A percentile compares a stretch with the other conserved stretches of the same genome.
These are phyloP conservation scores for Andrena trimmerana DNA, from an alignment of 2,888 invertebrate genomes.

Conservation along the genomic window DNA sequence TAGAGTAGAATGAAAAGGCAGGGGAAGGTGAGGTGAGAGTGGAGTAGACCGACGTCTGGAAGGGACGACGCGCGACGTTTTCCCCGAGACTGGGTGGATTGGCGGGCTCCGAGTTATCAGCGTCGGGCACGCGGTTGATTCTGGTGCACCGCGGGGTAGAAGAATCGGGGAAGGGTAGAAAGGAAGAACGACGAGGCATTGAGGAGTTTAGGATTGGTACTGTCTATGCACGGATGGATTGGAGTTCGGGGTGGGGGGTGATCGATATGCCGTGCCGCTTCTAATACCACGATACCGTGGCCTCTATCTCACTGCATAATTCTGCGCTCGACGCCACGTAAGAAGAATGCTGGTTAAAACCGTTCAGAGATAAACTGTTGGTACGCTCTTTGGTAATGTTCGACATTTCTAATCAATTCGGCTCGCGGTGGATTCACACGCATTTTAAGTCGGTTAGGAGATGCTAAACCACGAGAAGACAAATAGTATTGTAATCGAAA, in stretches of 20 bases:
- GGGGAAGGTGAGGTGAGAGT: neutral
- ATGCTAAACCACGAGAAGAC: too few species aligned
- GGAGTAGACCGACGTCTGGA: neutral
- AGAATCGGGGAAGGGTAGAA: neutral
- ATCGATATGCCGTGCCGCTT: slow-evolving; percentile 65
- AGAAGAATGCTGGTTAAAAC: neutral
- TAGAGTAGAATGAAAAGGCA: neutral
- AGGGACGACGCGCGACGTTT: slow-evolving; percentile 23
- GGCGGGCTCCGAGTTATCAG: slow-evolving; percentile 67
- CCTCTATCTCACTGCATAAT: neutral
- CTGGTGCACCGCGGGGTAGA: slow-evolving; percentile 30
- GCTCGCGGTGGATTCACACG: too few species aligned
- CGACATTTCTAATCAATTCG: too few species aligned
- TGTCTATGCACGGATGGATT: slow-evolving; percentile 43
- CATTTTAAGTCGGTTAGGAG: too few species aligned
- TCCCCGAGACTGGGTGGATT: slow-evolving; percentile 48
- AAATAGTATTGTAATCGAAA: too few species aligned
- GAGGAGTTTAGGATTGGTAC: slow-evolving; percentile 56
- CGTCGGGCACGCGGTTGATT: slow-evolving; percentile 63
- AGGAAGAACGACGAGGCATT: neutral
- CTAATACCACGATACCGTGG: slow-evolving; percentile 42
- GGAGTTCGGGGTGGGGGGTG: slow-evolving; percentile 20
- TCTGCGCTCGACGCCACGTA: neutral
- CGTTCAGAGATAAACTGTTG: too few species aligned
- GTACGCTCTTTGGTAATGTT: too few species aligned